Evolutionary conservation across 2,113 vertebrate species (phyloP), one percentile per base, ranked within the genome.

Genomic region (Chaetodon trifascialis): DNA sequence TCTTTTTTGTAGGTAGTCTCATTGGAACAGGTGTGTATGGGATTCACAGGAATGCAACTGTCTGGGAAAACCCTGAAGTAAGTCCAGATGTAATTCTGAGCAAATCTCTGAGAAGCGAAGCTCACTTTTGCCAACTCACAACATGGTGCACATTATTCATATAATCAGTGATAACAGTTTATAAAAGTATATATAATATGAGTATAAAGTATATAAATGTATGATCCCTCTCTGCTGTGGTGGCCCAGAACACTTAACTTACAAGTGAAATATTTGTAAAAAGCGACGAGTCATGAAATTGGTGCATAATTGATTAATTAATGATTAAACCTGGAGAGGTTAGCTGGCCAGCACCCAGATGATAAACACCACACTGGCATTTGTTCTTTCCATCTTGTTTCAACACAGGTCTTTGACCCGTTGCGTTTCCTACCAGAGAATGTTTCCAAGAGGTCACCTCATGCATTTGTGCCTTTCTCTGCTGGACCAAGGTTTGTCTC

Each of bases 351-450:
- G 5, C 46, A 19, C 63, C 17, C 38, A 21, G 21, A 25, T 52
- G 5, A 62, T 60, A 54, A 2, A 5, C 15, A 7, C 11, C 21
- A 7, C 25, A 23, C 23, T 65, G 11, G 11, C 2, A 5, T 64
- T 59, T 67, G 3, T 21, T 74, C 4, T 54, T 34, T 70, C 30
- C 5, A 34, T 44, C 46, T 46, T 80, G n/a, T 76, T 3, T 69
- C 38, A 5, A 40, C 15, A 12, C 76, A 99, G 98, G 83, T 96
- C 3, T 99, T 95, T 89, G 94, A 99, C 79, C 97, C 98, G 2
- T 86, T 96, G 83, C 96, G 98, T 81, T 99, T 99, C 94, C 96
- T 97, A 38, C 95, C 94, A 0, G 96, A 97, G 85, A 98, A 97
- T 85, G 86, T 85, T 51, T 68, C 94, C 23, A 94, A 90, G 51